Evolutionary conservation across 2,113 vertebrate genomes (phyloP).

Genomic region (Coturnix japonica): DNA sequence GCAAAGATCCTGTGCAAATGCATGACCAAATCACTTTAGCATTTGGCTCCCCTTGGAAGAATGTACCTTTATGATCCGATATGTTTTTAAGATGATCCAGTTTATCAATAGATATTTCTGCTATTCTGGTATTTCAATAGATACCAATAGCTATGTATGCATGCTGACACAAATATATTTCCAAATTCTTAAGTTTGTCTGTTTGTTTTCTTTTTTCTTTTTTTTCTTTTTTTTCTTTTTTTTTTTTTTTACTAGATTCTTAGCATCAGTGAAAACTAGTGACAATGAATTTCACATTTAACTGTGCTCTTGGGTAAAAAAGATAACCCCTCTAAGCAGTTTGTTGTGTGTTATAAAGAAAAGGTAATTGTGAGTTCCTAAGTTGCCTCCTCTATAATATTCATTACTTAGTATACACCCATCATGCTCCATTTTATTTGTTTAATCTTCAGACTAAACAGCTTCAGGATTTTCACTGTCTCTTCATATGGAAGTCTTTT

Average conservation of each 20-base stretch:
- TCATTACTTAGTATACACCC: background rate
- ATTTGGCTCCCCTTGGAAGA: background rate
- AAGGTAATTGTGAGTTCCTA: conserved; percentile 4
- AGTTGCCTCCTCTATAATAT: background rate
- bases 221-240: background rate
- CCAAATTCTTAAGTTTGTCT: background rate
- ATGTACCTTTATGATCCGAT: background rate
- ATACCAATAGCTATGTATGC: no score
- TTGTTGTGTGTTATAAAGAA: background rate
- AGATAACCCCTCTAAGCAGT: background rate
- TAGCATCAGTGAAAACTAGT: background rate
- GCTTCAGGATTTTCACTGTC: background rate
- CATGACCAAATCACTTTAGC: background rate
- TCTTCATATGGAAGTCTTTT: conserved; percentile 13
- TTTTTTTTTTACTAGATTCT: background rate
- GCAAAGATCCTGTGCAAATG: background rate
- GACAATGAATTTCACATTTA: background rate
- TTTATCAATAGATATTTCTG: background rate
- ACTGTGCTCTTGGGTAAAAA: conserved; percentile 28
- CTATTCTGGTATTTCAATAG: background rate
- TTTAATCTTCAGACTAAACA: background rate
- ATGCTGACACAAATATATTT: background rate
- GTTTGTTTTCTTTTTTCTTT: no score
- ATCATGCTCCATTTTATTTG: background rate
- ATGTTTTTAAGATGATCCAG: background rate